Percentiles rank a stretch among this genome's conserved stretches.
phyloP scores from a whole-genome alignment of 2,888 invertebrate species.

The Acleris holmiana region DNA sequence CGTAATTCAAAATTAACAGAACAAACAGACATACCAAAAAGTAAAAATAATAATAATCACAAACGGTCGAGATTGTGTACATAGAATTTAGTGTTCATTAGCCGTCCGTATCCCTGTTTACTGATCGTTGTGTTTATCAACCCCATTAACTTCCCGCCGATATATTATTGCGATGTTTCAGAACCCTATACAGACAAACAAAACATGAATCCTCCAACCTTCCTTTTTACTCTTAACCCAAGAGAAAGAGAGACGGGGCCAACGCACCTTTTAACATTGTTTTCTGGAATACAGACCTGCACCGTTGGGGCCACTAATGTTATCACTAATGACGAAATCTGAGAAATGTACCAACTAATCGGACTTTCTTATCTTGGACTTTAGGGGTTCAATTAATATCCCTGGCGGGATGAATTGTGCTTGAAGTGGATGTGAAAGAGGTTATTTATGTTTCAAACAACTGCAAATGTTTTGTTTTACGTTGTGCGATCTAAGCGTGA shows the following conservation, averaged over 20 bases:
- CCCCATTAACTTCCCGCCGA: slow-evolving; percentile 52
- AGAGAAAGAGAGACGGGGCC: too few relatives aligned
- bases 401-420: slow-evolving; percentile 4
- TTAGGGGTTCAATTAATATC: slow-evolving; percentile 4
- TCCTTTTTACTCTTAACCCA: too few relatives aligned
- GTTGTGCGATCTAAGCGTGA: too few relatives aligned
- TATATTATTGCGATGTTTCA: slow-evolving; percentile 43
- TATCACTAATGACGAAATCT: slow-evolving; percentile 49
- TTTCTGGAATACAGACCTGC: slow-evolving; percentile 6
- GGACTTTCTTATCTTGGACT: slow-evolving; percentile 21
- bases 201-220: too few relatives aligned
- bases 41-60: slow-evolving; percentile 10
- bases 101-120: slow-evolving; percentile 33
- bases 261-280: too few relatives aligned
- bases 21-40: background rate
- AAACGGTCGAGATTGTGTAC: slow-evolving; percentile 24
- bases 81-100: slow-evolving; percentile 35
- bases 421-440: background rate
- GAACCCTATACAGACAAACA: slow-evolving; percentile 21
- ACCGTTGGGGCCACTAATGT: slow-evolving; percentile 37
- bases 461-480: too few relatives aligned
- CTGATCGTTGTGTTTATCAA: slow-evolving; percentile 58
- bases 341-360: slow-evolving; percentile 40
- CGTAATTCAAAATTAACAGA: background rate
- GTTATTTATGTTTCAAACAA: background rate